Evolutionary conservation across 2,888 invertebrate species (phyloP), one percentile per base, ranked within the genome.

Genomic region (Nomada fucata): DNA sequence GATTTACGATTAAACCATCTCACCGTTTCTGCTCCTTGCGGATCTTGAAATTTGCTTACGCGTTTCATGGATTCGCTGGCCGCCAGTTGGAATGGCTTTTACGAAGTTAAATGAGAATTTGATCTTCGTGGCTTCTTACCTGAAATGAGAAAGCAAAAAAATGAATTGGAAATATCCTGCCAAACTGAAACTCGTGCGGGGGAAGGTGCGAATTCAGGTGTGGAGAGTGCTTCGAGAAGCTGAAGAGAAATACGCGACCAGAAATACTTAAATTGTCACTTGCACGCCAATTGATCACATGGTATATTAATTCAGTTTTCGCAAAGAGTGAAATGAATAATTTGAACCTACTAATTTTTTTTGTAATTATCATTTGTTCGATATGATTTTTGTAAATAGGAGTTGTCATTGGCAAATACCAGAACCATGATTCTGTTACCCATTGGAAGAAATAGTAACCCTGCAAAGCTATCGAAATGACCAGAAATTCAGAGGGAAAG

Each of bases 1-100:
- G 89, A 92, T 92, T 91, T 92, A 92, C 90, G 91, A 88, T 91
- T 89, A 81, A 84, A 61, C 69, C 74, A 70, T 69, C 79, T 68
- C 73, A 64, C 61, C 69, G 15, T 71, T 59, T 47, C 53, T 50
- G 15, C 60, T 65, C 59, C 52, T 18, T 18, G 23, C 57, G 70
- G 59, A 60, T 78, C 50, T 79, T 74, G 72, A 69, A 83, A 86
- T 89, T 90, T 86, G 88, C 89, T 89, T 87, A 86, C 84, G 76
- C 55, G 23, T 29, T 60, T 29, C 11, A n/a, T 23, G 29, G 20
- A 47, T 36, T 9, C 20, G 59, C 2, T 52, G 20, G 0, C 36
- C 26, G 10, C 63, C 9, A 47, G 10, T 57, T 26, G 26, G 26
- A 7, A 9, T 18, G 13, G 15, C 3, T 44, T 11, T 47, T 18